Percentiles rank a stretch among this genome's conserved stretches.
Evolutionary conservation across 2,888 invertebrate genomes (phyloP).

Genomic region (Carpatolechia fugitivella): DNA sequence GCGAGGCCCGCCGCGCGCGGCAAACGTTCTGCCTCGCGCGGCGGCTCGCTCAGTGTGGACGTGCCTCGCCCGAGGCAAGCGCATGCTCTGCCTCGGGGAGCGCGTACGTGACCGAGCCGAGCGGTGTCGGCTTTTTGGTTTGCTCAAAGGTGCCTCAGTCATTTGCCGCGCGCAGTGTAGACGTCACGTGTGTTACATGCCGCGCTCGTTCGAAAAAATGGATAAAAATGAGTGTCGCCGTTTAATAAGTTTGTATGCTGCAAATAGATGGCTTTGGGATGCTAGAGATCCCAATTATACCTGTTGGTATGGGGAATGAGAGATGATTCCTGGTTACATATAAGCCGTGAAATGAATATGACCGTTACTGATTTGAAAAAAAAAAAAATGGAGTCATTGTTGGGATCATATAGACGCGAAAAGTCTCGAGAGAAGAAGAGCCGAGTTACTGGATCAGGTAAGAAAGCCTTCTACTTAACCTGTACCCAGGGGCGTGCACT

Average conservation of each 20-base stretch:
- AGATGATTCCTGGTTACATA: background rate
- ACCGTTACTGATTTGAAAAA: background rate
- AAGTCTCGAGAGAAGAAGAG: background rate
- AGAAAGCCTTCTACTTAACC: background rate
- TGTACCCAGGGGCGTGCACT: no score
- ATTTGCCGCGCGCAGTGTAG: conserved; percentile 25
- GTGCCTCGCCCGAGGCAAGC: conserved; percentile 9
- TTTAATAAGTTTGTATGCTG: background rate
- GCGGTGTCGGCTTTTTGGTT: conserved; percentile 23
- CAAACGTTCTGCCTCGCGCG: conserved; percentile 4
- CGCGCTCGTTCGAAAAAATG: conserved; percentile 11
- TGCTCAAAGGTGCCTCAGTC: conserved; percentile 27
- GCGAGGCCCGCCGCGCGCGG: background rate
- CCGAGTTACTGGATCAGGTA: background rate
- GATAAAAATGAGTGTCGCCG: background rate
- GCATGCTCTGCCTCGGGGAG: conserved; percentile 16
- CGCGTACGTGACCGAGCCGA: conserved; percentile 20
- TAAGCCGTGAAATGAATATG: background rate
- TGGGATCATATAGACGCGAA: background rate
- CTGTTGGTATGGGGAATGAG: background rate
- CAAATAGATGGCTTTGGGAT: background rate
- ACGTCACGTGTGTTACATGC: conserved; percentile 20
- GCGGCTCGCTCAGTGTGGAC: conserved; percentile 1
- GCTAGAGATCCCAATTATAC: background rate
- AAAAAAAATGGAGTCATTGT: background rate